phyloP scores from a whole-genome alignment of 1,140 invertebrate species.

The Magallana gigas region DNA sequence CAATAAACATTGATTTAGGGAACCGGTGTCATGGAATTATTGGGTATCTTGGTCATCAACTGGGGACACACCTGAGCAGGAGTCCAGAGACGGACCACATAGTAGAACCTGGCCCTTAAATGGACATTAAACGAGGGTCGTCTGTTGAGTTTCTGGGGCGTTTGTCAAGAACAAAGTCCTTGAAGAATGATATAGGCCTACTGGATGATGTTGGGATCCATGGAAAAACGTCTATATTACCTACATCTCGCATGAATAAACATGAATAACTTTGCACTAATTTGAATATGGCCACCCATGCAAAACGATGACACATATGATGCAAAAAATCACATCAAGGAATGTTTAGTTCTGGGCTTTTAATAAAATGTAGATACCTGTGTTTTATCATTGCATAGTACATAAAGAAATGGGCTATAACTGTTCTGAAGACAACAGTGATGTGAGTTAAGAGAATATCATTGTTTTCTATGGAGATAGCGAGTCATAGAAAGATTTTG shows the following conservation, averaged over 20 bases:
- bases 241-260: neutral
- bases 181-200: neutral
- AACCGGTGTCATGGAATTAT: neutral
- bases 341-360: no score
- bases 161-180: neutral
- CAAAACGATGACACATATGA: no score
- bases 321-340: no score
- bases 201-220: neutral
- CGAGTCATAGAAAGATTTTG: no score
- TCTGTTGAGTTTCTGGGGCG: neutral
- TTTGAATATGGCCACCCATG: no score
- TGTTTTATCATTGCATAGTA: no score
- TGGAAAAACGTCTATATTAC: neutral
- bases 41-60: neutral
- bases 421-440: no score
- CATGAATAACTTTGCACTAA: neutral
- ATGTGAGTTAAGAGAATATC: no score
- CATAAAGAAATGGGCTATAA: no score
- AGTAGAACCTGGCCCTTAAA: neutral
- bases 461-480: no score
- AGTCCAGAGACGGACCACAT: neutral
- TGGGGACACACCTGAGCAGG: neutral
- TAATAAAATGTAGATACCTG: no score
- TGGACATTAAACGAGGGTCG: neutral
- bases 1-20: slow-evolving; percentile 26